Conservation (phyloP, 2,888 invertebrate species). For the Melinaea menophilus region DNA sequence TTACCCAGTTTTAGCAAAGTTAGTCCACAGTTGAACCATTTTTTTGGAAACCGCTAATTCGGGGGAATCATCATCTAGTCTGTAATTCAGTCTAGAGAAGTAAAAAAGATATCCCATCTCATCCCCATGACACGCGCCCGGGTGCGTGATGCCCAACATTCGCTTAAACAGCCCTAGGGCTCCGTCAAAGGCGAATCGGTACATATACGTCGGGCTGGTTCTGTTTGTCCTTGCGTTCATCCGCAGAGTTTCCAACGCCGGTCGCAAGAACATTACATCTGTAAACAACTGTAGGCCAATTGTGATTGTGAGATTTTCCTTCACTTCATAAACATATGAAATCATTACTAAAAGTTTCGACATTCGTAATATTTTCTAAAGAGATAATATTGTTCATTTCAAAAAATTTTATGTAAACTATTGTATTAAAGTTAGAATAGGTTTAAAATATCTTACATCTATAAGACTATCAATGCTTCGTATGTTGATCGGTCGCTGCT, state of each 20-base stretch:
- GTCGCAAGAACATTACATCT: constrained; percentile 80
- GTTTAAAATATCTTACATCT: constrained; percentile 53
- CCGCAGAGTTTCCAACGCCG: constrained; percentile 74
- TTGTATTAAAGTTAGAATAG: constrained; percentile 5
- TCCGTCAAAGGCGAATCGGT: constrained; percentile 80
- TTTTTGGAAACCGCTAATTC: constrained; percentile 77
- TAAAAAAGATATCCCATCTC: constrained; percentile 82
- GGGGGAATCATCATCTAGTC: constrained; percentile 77
- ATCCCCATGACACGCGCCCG: constrained; percentile 81
- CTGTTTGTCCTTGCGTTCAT: constrained; percentile 57
- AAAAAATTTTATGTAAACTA: too few species aligned
- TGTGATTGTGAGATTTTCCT: constrained; percentile 7
- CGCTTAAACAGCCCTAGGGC: constrained; percentile 80
- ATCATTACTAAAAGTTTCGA: neutral
- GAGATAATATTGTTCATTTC: neutral
- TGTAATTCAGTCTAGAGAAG: constrained; percentile 80
- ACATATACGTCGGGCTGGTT: constrained; percentile 77
- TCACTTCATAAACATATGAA: too few species aligned
- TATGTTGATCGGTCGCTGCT: constrained; percentile 71
- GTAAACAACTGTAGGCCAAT: constrained; percentile 73
- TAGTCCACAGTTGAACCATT: constrained; percentile 81
- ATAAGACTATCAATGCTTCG: constrained; percentile 78
- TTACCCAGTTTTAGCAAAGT: constrained; percentile 81
- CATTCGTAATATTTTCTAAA: neutral
- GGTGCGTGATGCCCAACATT: constrained; percentile 78